phyloP scores from a whole-genome alignment of 2,113 vertebrate species.

The Onychostoma macrolepis region DNA sequence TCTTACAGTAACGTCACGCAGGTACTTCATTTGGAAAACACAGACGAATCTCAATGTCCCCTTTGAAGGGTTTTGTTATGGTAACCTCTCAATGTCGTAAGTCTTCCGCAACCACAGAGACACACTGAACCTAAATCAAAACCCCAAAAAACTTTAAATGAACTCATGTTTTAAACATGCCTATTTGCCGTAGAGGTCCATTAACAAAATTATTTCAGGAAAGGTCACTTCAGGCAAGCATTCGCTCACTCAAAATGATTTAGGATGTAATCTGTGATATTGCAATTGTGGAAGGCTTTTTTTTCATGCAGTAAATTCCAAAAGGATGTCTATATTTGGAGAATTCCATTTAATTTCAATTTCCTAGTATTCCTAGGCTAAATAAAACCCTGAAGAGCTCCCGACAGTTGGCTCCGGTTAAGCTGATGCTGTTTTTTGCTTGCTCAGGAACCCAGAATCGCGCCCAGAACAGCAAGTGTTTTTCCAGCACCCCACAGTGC shows the following conservation, averaged over 20 bases:
- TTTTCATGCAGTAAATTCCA: not conserved
- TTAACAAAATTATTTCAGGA: constrained; percentile 62
- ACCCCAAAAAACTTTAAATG: constrained; percentile 41
- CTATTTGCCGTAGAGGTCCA: constrained; percentile 60
- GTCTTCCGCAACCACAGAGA: constrained; percentile 49
- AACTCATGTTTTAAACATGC: constrained; percentile 55
- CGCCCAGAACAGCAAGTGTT: constrained; percentile 62
- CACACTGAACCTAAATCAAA: constrained; percentile 43
- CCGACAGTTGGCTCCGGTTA: constrained; percentile 1
- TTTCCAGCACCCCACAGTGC: constrained; percentile 57
- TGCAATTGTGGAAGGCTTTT: constrained; percentile 1
- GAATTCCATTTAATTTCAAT: constrained; percentile 5
- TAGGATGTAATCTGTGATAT: constrained; percentile 16
- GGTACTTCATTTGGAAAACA: constrained; percentile 24
- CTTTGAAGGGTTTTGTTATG: constrained; percentile 56
- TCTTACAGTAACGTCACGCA: constrained; percentile 46
- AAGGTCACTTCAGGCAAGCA: constrained; percentile 57
- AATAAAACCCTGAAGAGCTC: not conserved
- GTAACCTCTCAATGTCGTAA: constrained; percentile 52
- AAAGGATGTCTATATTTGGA: not conserved
- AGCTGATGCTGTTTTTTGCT: constrained; percentile 41
- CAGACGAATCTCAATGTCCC: constrained; percentile 48
- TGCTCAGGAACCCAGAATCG: constrained; percentile 52
- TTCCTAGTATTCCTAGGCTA: constrained; percentile 6
- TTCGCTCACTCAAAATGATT: constrained; percentile 24